Evolutionary conservation across 1,140 invertebrate genomes (phyloP), one percentile per base, ranked within the genome.

Genomic region (Augochlora pura): DNA sequence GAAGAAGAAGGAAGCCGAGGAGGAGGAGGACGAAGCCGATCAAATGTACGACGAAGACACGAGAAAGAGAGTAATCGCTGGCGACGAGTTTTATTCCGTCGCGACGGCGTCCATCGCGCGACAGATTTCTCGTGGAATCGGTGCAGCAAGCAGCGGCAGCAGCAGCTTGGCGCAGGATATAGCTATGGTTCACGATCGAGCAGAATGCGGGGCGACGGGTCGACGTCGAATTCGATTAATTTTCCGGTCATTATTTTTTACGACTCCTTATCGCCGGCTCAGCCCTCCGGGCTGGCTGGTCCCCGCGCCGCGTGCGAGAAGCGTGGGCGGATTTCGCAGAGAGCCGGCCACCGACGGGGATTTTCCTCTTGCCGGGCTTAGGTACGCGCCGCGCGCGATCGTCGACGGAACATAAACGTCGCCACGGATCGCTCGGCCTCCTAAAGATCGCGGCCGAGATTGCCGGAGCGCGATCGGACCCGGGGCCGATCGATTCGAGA

Each of bases 191-290:
- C 84, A 91, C 82, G 89, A 91, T 77, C 72, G 80, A 23, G 23
- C 67, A 69, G 82, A 88, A 91, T 83, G 73, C 86, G 87, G 88
- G 82, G 84, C 87, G 90, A 91, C 91, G 86, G 88, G 64, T 77
- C 85, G 80, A 87, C 77, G 88, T 88, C 88, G 79, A 89, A 82
- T 90, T 90, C 90, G 90, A 91, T 92, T 91, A 92, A 91, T 92
- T 92, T 92, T 91, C 90, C 91, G 90, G 90, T 89, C 91, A 91
- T 92, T 92, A 91, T 91, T 91, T 92, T 93, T 92, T 91, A 92
- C 84, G 90, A 89, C 83, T 89, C 65, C 88, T 90, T 91, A 90
- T 90, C 91, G 84, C 78, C 64, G 60, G 65, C 83, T 87, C 83
- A 83, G 70, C 81, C 57, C 57, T 52, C 57, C 39, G 9, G n/a